Conservation (phyloP, 2,113 vertebrate genomes). For the Bubalus kerabau region DNA sequence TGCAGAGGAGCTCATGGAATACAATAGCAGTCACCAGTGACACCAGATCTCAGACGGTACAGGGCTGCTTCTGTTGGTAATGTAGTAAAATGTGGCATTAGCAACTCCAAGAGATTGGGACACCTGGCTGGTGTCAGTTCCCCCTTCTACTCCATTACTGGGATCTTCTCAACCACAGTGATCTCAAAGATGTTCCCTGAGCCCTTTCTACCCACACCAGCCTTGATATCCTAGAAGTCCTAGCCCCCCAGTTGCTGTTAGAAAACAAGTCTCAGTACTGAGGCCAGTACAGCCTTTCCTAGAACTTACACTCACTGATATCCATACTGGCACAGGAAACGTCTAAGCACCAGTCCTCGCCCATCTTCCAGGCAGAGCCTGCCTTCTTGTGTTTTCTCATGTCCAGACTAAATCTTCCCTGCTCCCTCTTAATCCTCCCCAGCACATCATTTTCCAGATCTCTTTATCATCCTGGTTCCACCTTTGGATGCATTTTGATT, state of each 20-base stretch:
- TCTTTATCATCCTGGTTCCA: not conserved
- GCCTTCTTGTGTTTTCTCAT: not conserved
- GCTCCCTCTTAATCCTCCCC: not conserved
- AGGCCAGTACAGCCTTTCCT: not conserved
- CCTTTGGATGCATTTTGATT: not conserved
- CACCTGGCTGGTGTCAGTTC: not conserved
- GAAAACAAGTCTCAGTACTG: not conserved
- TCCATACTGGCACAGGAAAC: not conserved
- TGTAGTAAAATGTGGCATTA: not conserved
- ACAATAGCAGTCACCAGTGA: too few relatives aligned
- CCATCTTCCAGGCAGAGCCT: not conserved
- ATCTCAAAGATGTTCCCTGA: not conserved
- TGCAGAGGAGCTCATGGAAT: not conserved
- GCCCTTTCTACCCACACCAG: not conserved
- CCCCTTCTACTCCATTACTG: not conserved
- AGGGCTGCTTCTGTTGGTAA: not conserved
- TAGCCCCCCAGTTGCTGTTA: not conserved
- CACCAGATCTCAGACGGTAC: not conserved
- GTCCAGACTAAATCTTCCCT: not conserved
- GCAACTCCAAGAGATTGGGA: accelerated
- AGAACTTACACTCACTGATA: not conserved
- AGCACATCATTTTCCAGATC: not conserved
- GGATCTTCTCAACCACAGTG: not conserved
- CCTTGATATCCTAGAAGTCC: not conserved
- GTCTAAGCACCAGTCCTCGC: not conserved